Evolutionary conservation across 2,113 vertebrate genomes (phyloP), one percentile per base, ranked within the genome.

Genomic region (Megaceryle maxima): DNA sequence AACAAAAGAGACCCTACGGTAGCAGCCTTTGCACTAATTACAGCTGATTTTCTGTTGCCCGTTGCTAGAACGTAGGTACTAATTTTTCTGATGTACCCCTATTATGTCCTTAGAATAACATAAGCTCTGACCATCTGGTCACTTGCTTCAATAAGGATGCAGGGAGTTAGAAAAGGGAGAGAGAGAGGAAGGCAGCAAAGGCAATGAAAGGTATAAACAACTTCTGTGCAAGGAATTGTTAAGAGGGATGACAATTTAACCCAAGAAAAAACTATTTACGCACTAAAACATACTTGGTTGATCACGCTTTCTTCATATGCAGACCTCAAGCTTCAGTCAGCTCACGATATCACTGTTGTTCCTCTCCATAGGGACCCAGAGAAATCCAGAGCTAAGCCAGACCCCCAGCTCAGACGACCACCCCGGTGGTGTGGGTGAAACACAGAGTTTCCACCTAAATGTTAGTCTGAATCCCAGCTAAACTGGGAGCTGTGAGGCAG

Each of bases 91-190:
- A 55, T 94, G 86, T 55, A 87, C 35, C 62, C 60, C 83, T 57
- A 3, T 88, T 84, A 94, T 39, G 37, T 94, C 92, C 83, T 95
- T 88, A 85, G 79, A 87, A 89, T 62, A 95, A 87, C 91, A 89
- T 92, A 92, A 89, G 92, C 59, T 94, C 83, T 76, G 87, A 89
- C 94, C 96, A 96, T 95, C 96, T 96, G 92, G 94, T 50, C 77
- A 68, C 63, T 67, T 64, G 76, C 73, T 92, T 72, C 76, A 53
- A 19, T 86, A 41, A 87, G 26, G 35, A 84, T 76, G 83, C 57
- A 55, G 31, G 8, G 44, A 92, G 74, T 37, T 79, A 92, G 84
- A 75, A 91, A 76, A 95, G 29, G 77, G 56, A 85, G 77, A 59
- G 77, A 59, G 22, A 69, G 82, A 83, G 83, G 63, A 88, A 78